Base-by-base conservation (phyloP, 2,797 vertebrate genomes). In the Protosalanx chinensis region DNA sequence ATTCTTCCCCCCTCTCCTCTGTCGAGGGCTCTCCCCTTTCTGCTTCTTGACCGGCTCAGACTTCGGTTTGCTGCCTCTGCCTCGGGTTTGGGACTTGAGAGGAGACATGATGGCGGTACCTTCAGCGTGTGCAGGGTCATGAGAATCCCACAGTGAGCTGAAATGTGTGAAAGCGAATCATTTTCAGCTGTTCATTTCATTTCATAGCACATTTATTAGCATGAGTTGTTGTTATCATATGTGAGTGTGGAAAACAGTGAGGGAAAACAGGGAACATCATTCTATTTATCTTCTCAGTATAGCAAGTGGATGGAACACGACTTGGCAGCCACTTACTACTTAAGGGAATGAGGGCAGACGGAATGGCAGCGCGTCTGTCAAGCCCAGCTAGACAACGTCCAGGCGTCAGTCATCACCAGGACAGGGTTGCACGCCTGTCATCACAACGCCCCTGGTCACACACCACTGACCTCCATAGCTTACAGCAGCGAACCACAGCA, bases 91-190 rank as follows among this genome's bases (percentile, higher is more conserved):
- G 1, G 81, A 80, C 68, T 89, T 92, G 56, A 77, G 80, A 51
- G 86, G 78, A 72, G 90, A 72, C 85, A 91, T 92, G 61, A 32
- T 68, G 72, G 46, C 81, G 46, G 70, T 33, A 79, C 67, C 62
- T 77, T 1, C 53, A 3, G 78, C 18, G 67, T 64, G 23, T 73
- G 61, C 70, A 70, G 78, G 68, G 65, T 76, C n/a, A 76, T 75
- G 68, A 7, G 68, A 79, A 67, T 76, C 75, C 77, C 75, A 53
- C 71, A 23, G 78, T 70, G 15, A 77, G 74, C 82, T 88, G 75
- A 2, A 76, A 18, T 75, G 72, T 23, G 8, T 62, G 32, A 71
- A 75, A 4, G 73, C 62, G 69, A 20, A 41, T 12, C 18, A 15
- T 3, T 27, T 41, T 41, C 10, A 7, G 12, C 8, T 7, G 1